Conservation (phyloP, 2,797 vertebrate genomes). For the Danio tinwini region DNA sequence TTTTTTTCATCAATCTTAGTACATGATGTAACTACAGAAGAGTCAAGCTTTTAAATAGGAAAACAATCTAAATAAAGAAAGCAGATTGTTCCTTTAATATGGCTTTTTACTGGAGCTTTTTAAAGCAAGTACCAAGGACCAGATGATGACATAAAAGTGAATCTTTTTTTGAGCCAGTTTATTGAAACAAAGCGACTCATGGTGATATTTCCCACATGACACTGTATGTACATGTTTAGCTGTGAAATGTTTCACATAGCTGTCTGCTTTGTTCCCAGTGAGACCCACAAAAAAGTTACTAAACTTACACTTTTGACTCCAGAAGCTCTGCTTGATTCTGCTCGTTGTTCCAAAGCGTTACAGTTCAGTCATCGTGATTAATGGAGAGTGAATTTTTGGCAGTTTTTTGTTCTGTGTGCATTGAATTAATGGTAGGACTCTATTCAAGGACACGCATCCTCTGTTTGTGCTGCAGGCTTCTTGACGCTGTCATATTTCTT, state of each 20-base stretch:
- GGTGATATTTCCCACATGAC: background rate
- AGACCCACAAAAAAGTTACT: background rate
- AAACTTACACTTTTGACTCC: slow-evolving; percentile 16
- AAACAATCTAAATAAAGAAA: no score
- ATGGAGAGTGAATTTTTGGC: slow-evolving; percentile 35
- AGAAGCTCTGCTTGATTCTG: slow-evolving; percentile 8
- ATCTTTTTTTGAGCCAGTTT: background rate
- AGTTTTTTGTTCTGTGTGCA: slow-evolving; percentile 21
- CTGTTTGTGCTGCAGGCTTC: slow-evolving; percentile 4
- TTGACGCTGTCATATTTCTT: background rate
- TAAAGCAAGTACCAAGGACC: background rate
- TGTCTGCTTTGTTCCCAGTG: background rate
- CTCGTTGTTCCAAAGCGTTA: slow-evolving; percentile 12
- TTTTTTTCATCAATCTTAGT: no score
- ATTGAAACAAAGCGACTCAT: slow-evolving; percentile 1
- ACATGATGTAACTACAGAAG: no score
- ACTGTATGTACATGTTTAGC: background rate
- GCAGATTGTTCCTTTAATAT: background rate
- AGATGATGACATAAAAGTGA: background rate
- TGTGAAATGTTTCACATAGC: background rate
- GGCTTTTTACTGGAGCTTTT: background rate
- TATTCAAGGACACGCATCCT: slow-evolving; percentile 29
- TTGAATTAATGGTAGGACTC: slow-evolving; percentile 20
- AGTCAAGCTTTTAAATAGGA: no score
- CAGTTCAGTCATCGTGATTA: slow-evolving; percentile 21